These are phyloP conservation scores for Drosophila yakuba DNA, from an alignment of 1,140 invertebrate genomes.

Conservation along the genomic window DNA sequence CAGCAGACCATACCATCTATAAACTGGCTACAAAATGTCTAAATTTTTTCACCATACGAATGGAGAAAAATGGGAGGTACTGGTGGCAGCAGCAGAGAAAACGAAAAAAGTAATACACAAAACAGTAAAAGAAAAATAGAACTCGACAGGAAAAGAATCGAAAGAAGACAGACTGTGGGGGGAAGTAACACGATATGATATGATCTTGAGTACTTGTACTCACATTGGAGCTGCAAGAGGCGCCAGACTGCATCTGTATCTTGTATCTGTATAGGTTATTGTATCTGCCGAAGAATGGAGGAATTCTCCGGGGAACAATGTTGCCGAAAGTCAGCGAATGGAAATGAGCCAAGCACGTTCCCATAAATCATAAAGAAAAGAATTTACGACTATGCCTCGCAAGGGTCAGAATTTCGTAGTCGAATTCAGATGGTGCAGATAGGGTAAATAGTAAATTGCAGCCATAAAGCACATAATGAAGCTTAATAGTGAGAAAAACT, in stretches of 20 bases:
- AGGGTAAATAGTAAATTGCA: neutral
- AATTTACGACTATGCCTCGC: neutral
- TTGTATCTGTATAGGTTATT: constrained; percentile 4
- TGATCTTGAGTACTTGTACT: constrained; percentile 41
- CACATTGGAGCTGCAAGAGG: constrained; percentile 13
- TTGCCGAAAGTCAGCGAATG: constrained; percentile 38
- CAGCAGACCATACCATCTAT: constrained; percentile 46
- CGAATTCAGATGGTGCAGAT: constrained; percentile 8
- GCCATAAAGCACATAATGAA: constrained; percentile 8
- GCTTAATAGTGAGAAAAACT: constrained; percentile 8
- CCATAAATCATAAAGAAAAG: constrained; percentile 31
- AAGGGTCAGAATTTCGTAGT: constrained; percentile 2
- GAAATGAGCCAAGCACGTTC: constrained; percentile 15
- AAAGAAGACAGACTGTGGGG: constrained; percentile 13
- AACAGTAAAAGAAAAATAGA: constrained; percentile 1
- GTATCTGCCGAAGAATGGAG: constrained; percentile 4
- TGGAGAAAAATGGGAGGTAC: constrained; percentile 41
- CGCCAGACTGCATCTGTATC: constrained; percentile 21
- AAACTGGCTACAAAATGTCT: constrained; percentile 81
- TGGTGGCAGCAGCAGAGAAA: constrained; percentile 21
- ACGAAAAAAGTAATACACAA: neutral
- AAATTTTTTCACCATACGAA: constrained; percentile 39
- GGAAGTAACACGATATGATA: constrained; percentile 45
- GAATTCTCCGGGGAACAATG: constrained; percentile 35
- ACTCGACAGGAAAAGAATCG: neutral